Base-by-base conservation (phyloP, 2,888 invertebrate genomes). In the Rhogogaster chlorosoma region DNA sequence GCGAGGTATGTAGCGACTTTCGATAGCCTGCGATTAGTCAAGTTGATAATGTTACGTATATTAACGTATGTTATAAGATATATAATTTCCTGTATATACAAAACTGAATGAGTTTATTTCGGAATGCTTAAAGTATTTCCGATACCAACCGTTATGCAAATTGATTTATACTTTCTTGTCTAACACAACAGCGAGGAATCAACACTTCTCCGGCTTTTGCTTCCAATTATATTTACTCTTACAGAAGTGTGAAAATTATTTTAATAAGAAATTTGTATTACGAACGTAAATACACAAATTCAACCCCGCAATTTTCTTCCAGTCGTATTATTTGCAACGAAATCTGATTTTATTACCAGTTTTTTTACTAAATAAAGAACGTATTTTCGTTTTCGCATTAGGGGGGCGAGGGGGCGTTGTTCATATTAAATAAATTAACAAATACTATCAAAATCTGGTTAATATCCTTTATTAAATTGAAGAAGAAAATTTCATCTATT, bases 11-110 rank as follows among this genome's bases (percentile, higher is more conserved):
- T 12, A n/a, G 32, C n/a, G n/a, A 36, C n/a, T 70, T 32, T 70
- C 5, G 22, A 42, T 73, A 73, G 38, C 42, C n/a, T n/a, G n/a
- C n/a, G n/a, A n/a, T 73, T 67, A 32, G 67, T 67, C 67, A 67
- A 67, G 6, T 67, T 32, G 67, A 15, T 67, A 67, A 22, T 6
- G 32, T n/a, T n/a, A n/a, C n/a, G 15, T 32, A 67, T 67, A 67
- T 42, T 42, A 67, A n/a, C n/a, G n/a, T n/a, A n/a, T n/a, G 67
- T 15, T 67, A 29, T 67, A 67, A 29, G 32, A 67, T 67, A 29
- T 67, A 4, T 32, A 67, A 32, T 32, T 0, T 29, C 29, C 29
- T 67, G 67, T 67, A 67, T 29, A 67, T 67, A 67, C 1, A 1
- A 18, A 67, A 32, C 15, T 61, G 9, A 61, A 61, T 22, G 3